Percentiles rank a stretch among this genome's conserved stretches.
Evolutionary conservation across 2,113 vertebrate genomes (phyloP).

Genomic region (Sylvia atricapilla): DNA sequence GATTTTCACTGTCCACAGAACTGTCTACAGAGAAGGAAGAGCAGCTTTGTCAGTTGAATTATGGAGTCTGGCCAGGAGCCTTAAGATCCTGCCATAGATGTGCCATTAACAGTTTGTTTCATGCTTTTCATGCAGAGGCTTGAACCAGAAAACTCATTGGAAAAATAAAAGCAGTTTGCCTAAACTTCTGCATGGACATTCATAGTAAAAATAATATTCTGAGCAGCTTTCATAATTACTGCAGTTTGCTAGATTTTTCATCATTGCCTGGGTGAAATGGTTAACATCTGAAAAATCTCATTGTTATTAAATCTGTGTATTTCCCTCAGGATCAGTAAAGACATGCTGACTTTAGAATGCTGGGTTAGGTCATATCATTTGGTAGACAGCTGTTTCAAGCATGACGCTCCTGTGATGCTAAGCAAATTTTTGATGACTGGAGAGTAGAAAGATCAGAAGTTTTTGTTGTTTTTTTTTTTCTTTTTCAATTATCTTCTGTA

Average conservation of each 20-base stretch:
- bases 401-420: not conserved
- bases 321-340: not conserved
- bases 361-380: not conserved
- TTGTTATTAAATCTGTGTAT: not conserved
- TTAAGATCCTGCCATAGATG: not conserved
- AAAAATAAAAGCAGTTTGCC: not conserved
- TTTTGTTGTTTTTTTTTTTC: not conserved
- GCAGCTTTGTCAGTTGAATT: not conserved
- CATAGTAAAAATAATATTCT: not conserved
- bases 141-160: not conserved
- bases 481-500: not conserved
- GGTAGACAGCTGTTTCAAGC: not conserved
- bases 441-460: not conserved
- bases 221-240: not conserved
- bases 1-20: not conserved
- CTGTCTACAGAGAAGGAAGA: not conserved
- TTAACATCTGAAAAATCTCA: not conserved
- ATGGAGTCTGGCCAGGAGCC: not conserved
- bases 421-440: not conserved
- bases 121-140: not conserved
- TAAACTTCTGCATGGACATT: not conserved
- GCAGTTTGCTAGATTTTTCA: not conserved
- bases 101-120: not conserved
- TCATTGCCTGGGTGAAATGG: not conserved
- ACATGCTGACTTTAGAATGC: not conserved